phyloP scores from a whole-genome alignment of 1,140 invertebrate genomes.

The Drosophila baimaii region DNA sequence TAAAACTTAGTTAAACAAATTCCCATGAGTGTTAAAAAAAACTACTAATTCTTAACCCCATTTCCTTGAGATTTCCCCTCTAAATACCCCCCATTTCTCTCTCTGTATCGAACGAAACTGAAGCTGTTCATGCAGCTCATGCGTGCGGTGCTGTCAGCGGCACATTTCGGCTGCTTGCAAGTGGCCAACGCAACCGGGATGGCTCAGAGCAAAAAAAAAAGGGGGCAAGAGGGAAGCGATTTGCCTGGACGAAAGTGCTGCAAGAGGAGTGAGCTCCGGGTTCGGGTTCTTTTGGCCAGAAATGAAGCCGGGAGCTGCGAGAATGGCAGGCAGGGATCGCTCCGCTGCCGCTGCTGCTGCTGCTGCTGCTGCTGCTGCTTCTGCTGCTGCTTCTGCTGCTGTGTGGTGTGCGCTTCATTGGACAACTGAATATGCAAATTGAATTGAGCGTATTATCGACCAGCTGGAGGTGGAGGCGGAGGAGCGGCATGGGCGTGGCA shows the following conservation, averaged over 20 bases:
- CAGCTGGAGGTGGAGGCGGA: constrained; percentile 13
- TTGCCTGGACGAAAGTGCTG: constrained; percentile 48
- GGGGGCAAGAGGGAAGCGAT: constrained; percentile 44
- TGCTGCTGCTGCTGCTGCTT: no score
- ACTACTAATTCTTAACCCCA: rapidly evolving
- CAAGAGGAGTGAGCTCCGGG: not conserved
- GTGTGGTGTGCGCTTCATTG: constrained; percentile 76
- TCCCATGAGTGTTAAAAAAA: not conserved
- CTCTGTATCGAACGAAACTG: constrained; percentile 8
- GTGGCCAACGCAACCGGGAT: constrained; percentile 64
- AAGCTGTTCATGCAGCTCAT: constrained; percentile 54
- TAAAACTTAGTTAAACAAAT: not conserved
- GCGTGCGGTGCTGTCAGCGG: constrained; percentile 67
- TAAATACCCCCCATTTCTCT: not conserved
- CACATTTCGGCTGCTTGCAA: constrained; percentile 69
- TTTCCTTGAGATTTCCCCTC: not conserved
- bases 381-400: constrained; percentile 15
- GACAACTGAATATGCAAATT: constrained; percentile 83
- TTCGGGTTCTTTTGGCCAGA: constrained; percentile 11
- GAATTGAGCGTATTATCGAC: constrained; percentile 83
- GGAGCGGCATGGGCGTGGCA: constrained; percentile 24
- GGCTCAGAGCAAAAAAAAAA: constrained; percentile 33
- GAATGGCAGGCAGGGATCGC: constrained; percentile 13
- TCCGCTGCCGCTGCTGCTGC: constrained; percentile 27
- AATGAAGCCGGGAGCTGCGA: constrained; percentile 26